A percentile compares a stretch with the other conserved stretches of the same genome.
Evolutionary conservation across 2,888 invertebrate genomes (phyloP).

Genomic region (Vesta saturnalis): DNA sequence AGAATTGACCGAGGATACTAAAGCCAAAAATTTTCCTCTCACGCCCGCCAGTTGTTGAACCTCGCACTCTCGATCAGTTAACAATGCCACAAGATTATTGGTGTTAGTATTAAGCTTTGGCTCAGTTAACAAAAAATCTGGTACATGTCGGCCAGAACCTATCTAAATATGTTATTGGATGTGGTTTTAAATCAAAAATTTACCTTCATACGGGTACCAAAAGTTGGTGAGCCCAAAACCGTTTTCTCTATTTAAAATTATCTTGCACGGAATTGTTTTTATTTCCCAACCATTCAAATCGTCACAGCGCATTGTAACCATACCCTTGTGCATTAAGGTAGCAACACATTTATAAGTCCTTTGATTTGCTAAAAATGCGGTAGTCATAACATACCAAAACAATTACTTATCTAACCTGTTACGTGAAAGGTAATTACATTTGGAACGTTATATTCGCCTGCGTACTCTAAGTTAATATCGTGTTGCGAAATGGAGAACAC

Average conservation of each 20-base stretch:
- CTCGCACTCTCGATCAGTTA: conserved; percentile 64
- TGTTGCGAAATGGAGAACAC: conserved; percentile 61
- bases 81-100: conserved; percentile 46
- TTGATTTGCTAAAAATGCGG: conserved; percentile 29
- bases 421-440: conserved; percentile 64
- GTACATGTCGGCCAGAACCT: conserved; percentile 31
- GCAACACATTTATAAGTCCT: conserved; percentile 47
- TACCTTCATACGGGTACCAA: conserved; percentile 55
- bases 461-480: conserved; percentile 64
- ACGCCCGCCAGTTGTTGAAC: conserved; percentile 75
- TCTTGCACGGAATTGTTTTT: conserved; percentile 49
- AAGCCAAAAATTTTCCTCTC: conserved; percentile 80
- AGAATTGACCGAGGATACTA: conserved; percentile 64
- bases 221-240: conserved; percentile 60
- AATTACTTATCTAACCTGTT: conserved; percentile 1
- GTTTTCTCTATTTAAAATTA: conserved; percentile 55
- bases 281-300: conserved; percentile 47
- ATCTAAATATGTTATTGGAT: background rate
- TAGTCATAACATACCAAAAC: conserved; percentile 2
- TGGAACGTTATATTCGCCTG: conserved; percentile 64
- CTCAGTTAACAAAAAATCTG: conserved; percentile 43
- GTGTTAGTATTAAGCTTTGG: conserved; percentile 10
- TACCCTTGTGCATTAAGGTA: conserved; percentile 44
- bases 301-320: conserved; percentile 29
- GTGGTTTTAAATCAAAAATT: background rate